Base-by-base conservation (phyloP, 2,113 vertebrate species). In the Apteryx owenii region DNA sequence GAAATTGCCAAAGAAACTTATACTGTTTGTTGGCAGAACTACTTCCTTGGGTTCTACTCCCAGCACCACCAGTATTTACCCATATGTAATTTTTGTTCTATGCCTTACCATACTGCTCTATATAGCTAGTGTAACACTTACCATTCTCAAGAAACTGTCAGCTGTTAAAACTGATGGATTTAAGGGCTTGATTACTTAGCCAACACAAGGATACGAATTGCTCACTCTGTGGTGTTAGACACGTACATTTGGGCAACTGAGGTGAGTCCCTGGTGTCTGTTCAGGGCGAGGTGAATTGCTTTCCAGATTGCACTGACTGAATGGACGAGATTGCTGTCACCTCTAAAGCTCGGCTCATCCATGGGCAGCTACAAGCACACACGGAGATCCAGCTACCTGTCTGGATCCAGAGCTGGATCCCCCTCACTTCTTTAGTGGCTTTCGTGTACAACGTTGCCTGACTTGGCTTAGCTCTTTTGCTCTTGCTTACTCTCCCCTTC, bases 301-400 rank as follows among this genome's bases (percentile, higher is more conserved):
- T 56, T 46, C 29, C 75, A 40, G 16, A 29, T 40, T 58, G 26
- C 40, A 10, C 29, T 13, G 46, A 10, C 29, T 10, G 40, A 9
- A 16, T 1, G 7, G 40, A 21, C 3, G 23, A 69, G 20, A 18
- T 8, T 56, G 40, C 21, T 71, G 9, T 62, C 68, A 36, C 20
- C 19, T 60, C 17, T 19, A 60, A 33, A 60, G 17, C 56, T 75
- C 68, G 33, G 25, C 9, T 84, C 71, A 65, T 51, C 9, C 0
- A 0, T 2, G 62, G 13, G 26, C 42, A 82, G 56, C 60, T 46
- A 18, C 84, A 66, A 54, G 31, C 1, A 17, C 16, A 10, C 2
- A 0, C 20, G 4, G 0, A 0, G 22, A 38, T 38, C 36, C 36
- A 7, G 23, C 12, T 42, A 0, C 2, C 0, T 1, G 15, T 23